These are phyloP conservation scores for Eupithecia insigniata DNA, from an alignment of 2,888 invertebrate genomes.

Conservation along the genomic window DNA sequence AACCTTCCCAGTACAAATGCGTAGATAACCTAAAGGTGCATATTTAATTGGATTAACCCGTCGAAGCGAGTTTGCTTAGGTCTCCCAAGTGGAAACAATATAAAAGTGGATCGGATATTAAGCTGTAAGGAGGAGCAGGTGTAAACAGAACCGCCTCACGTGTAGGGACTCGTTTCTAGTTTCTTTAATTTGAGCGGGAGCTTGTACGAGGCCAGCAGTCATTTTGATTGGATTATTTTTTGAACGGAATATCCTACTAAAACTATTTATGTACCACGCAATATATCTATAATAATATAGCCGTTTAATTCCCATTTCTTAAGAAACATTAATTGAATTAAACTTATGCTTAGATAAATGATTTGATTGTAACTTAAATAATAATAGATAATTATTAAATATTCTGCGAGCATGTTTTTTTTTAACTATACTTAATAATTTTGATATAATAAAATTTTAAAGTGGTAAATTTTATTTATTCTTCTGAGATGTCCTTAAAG, in stretches of 20 bases:
- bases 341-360: too few species aligned
- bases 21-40: slow-evolving; percentile 39
- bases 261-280: background rate
- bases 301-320: too few species aligned
- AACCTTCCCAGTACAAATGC: slow-evolving; percentile 61
- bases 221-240: slow-evolving; percentile 33
- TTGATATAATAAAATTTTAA: too few species aligned
- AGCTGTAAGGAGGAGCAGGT: slow-evolving; percentile 74
- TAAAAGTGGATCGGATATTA: slow-evolving; percentile 80
- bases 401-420: too few species aligned
- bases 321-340: too few species aligned
- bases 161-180: slow-evolving; percentile 64
- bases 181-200: slow-evolving; percentile 62
- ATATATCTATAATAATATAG: too few species aligned
- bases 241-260: background rate
- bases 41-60: slow-evolving; percentile 72
- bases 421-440: too few species aligned
- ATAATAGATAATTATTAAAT: too few species aligned
- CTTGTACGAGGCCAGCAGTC: slow-evolving; percentile 23
- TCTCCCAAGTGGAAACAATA: slow-evolving; percentile 73
- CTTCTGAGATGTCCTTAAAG: too few species aligned
- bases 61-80: slow-evolving; percentile 74
- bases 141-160: slow-evolving; percentile 67
- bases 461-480: too few species aligned
- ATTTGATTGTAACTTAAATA: too few species aligned